Percentiles rank a stretch among this genome's conserved stretches.
phyloP scores from a whole-genome alignment of 2,888 invertebrate species.

The Microctonus hyperodae region DNA sequence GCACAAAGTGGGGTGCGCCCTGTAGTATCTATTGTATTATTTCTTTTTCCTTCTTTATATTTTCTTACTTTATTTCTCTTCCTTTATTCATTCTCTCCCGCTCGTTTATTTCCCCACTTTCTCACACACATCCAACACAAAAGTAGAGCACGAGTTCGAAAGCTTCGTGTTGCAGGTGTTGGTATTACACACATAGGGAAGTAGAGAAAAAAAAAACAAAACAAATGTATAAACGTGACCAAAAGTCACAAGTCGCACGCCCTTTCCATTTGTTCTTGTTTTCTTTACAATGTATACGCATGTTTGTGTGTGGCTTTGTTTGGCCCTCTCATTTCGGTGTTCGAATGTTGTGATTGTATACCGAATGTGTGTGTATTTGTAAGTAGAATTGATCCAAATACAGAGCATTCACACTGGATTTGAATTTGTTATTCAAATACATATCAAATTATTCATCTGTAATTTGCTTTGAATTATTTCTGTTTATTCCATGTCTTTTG shows the following conservation, averaged over 20 bases:
- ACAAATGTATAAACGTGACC: slow-evolving; percentile 4
- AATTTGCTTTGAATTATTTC: too few species aligned
- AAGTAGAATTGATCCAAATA: neutral
- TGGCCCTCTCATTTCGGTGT: neutral
- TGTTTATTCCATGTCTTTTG: too few species aligned
- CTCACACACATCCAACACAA: neutral
- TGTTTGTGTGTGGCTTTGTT: neutral
- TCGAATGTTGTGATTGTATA: neutral
- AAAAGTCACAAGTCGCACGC: slow-evolving; percentile 15
- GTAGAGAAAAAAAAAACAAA: neutral
- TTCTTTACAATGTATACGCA: neutral
- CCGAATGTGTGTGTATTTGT: neutral
- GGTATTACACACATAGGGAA: neutral
- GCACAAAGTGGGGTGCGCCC: slow-evolving; percentile 44
- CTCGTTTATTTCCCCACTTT: neutral
- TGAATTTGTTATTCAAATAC: neutral
- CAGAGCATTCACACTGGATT: neutral
- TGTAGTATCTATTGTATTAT: neutral
- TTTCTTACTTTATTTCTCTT: neutral
- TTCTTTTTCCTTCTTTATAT: neutral
- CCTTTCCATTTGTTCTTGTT: slow-evolving; percentile 9
- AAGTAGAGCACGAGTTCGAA: slow-evolving; percentile 17
- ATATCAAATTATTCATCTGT: too few species aligned
- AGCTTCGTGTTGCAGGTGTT: slow-evolving; percentile 2
- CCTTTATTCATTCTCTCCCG: neutral